Evolutionary conservation across 2,888 invertebrate species (phyloP), one percentile per base, ranked within the genome.

Genomic region (Andricus quercusramuli): DNA sequence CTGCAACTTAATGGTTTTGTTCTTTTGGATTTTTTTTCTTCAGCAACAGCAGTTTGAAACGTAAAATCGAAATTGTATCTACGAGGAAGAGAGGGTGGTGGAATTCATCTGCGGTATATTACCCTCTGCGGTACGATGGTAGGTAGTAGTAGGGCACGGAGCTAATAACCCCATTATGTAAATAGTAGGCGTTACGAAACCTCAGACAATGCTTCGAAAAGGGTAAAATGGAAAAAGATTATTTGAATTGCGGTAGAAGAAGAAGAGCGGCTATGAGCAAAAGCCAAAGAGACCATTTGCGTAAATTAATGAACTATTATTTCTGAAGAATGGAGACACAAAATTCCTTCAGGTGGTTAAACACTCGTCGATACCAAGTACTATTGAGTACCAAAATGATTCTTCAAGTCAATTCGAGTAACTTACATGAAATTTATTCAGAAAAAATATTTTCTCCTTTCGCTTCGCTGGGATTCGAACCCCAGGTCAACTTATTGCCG

Each of bases 131-230:
- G 37, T 41, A 41, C 66, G 11, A n/a, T n/a, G 66, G 37, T 67
- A n/a, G 37, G 41, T 22, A 37, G 22, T 22, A 67, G 66, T 67
- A 67, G 66, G 66, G 66, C 56, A 74, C 20, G 74, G 11, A 74
- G 74, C 74, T 74, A 74, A 74, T 74, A 74, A 56, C 74, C 74
- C 74, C 74, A 74, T 74, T 74, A 74, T 74, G 74, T 74, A 74
- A 74, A 74, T 74, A 74, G 47, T 51, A 74, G 56, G 74, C 56
- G 74, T 74, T 74, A 56, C 51, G 32, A 56, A 74, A 74, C 74
- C 74, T 56, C 51, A 74, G 74, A 74, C 74, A 74, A 74, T 51
- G 32, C 74, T 74, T 56, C 56, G 56, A 37, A 56, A 56, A 74
- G 74, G 32, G 51, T 74, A n/a, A 74, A 74, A 74, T 32, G 56